Percentiles rank a stretch among this genome's conserved stretches.
Evolutionary conservation across 2,113 vertebrate genomes (phyloP).

Genomic region (Eolophus roseicapilla): DNA sequence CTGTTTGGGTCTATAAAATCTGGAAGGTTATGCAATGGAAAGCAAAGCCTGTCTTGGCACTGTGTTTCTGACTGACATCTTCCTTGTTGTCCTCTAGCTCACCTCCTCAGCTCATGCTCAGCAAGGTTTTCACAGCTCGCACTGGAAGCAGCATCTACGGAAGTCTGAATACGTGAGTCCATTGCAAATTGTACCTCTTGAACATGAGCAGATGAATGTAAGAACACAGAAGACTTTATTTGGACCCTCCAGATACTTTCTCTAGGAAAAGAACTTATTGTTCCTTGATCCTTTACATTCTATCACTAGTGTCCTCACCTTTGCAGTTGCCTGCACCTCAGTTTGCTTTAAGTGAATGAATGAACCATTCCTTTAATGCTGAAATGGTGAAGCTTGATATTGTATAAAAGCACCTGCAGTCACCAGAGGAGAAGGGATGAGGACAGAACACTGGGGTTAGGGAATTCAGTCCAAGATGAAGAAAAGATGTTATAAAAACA

Average conservation of each 20-base stretch:
- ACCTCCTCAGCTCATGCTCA: conserved; percentile 97
- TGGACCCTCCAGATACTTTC: background rate
- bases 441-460: background rate
- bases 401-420: background rate
- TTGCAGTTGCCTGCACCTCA: background rate
- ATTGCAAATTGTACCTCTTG: background rate
- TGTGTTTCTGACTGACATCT: background rate
- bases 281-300: background rate
- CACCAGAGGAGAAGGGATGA: background rate
- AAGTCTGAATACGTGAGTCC: conserved; percentile 95
- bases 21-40: background rate
- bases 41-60: background rate
- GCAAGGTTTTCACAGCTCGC: conserved; percentile 97
- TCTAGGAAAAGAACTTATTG: background rate
- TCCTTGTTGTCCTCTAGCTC: conserved; percentile 77
- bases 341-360: background rate
- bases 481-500: background rate
- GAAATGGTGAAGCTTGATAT: background rate
- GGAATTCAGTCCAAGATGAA: background rate
- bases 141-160: conserved; percentile 95
- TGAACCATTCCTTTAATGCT: background rate
- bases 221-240: background rate
- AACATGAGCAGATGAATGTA: background rate
- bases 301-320: background rate
- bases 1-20: background rate